phyloP scores from a whole-genome alignment of 2,888 invertebrate genomes.

The Crepidodera aurea region DNA sequence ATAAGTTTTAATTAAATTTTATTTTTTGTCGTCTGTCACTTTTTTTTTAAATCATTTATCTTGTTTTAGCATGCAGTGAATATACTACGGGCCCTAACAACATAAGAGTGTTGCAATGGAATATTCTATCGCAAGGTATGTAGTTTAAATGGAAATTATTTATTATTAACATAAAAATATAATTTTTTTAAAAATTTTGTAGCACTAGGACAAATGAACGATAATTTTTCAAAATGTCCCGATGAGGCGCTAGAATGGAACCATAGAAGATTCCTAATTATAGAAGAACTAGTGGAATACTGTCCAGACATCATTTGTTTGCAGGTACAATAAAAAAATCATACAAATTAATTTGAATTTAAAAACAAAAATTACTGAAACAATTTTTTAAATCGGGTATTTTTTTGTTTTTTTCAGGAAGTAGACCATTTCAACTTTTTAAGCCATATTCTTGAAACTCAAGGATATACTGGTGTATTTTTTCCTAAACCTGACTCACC shows the following conservation, averaged over 20 bases:
- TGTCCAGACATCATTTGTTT: slow-evolving; percentile 76
- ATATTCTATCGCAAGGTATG: slow-evolving; percentile 74
- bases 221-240: slow-evolving; percentile 77
- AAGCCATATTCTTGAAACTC: slow-evolving; percentile 67
- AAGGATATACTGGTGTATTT: slow-evolving; percentile 75
- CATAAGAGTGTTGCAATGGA: slow-evolving; percentile 74
- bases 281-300: slow-evolving; percentile 75
- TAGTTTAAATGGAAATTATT: slow-evolving; percentile 13
- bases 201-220: slow-evolving; percentile 76
- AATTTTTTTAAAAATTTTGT: slow-evolving; percentile 47
- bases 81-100: slow-evolving; percentile 61
- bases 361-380: background rate
- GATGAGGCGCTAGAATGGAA: slow-evolving; percentile 75
- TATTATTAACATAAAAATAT: slow-evolving; percentile 3
- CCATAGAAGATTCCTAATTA: slow-evolving; percentile 70
- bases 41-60: too few species aligned
- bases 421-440: slow-evolving; percentile 79
- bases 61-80: slow-evolving; percentile 62
- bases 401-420: slow-evolving; percentile 64
- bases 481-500: slow-evolving; percentile 82
- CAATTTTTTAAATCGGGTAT: background rate
- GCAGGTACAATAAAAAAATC: slow-evolving; percentile 63
- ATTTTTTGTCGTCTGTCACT: too few species aligned
- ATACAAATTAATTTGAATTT: background rate
- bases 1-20: too few species aligned